phyloP scores from a whole-genome alignment of 1,140 invertebrate genomes.

The Doryteuthis pealeii region DNA sequence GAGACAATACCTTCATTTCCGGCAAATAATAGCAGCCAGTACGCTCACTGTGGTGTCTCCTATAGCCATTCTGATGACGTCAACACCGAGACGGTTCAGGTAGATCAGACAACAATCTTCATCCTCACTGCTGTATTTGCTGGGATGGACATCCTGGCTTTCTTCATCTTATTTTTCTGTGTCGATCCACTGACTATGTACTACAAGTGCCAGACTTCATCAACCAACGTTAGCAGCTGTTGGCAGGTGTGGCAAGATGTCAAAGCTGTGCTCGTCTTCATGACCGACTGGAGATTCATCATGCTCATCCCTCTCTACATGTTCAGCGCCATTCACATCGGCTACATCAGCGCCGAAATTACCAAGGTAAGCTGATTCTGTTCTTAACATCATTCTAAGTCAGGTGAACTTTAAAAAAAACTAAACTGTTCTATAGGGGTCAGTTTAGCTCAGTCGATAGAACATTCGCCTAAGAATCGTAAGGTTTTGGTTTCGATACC shows the following conservation, averaged over 20 bases:
- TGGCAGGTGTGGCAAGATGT: constrained; percentile 31
- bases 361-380: constrained; percentile 32
- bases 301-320: constrained; percentile 33
- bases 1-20: too few relatives aligned
- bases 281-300: constrained; percentile 30
- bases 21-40: not conserved
- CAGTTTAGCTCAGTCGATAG: too few relatives aligned
- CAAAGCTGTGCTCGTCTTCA: constrained; percentile 35
- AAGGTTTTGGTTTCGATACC: too few relatives aligned
- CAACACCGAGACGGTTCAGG: constrained; percentile 21
- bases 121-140: constrained; percentile 45
- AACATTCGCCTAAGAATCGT: too few relatives aligned
- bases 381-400: too few relatives aligned
- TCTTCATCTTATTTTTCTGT: constrained; percentile 37
- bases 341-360: constrained; percentile 40
- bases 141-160: constrained; percentile 29
- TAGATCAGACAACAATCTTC: constrained; percentile 29
- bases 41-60: constrained; percentile 31
- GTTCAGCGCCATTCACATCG: constrained; percentile 38
- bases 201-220: constrained; percentile 20
- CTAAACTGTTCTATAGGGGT: too few relatives aligned
- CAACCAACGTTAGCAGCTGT: constrained; percentile 9
- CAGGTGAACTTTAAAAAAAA: too few relatives aligned
- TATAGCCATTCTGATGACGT: constrained; percentile 37
- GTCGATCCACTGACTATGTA: constrained; percentile 35